phyloP scores from a whole-genome alignment of 2,797 vertebrate species.

The Delichon dasypus region DNA sequence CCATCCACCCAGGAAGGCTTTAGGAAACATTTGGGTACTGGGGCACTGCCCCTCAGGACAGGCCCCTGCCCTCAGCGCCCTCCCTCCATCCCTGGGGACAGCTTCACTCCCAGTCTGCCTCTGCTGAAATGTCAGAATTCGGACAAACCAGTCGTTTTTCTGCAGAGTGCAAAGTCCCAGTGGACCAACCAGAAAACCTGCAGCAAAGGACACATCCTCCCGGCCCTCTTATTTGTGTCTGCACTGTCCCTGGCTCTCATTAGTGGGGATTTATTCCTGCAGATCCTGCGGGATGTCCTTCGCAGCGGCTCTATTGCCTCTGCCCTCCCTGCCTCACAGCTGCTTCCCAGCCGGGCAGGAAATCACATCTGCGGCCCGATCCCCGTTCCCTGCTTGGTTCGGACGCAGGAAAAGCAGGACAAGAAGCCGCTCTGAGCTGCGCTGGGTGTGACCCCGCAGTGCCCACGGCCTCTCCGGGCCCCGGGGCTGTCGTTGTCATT shows the following conservation, averaged over 20 bases:
- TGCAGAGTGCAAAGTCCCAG: neutral
- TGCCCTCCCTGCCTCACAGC: neutral
- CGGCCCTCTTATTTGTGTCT: neutral
- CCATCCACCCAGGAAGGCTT: too few relatives aligned
- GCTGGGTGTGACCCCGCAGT: rapidly evolving
- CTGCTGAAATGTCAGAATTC: neutral
- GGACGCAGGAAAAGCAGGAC: neutral
- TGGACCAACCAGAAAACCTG: neutral
- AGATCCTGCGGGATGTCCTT: neutral
- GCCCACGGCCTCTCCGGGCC: rapidly evolving
- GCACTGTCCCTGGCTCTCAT: neutral
- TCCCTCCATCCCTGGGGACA: neutral
- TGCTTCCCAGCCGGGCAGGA: neutral
- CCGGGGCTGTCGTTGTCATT: rapidly evolving
- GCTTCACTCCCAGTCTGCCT: rapidly evolving
- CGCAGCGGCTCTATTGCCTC: neutral
- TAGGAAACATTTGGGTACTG: neutral
- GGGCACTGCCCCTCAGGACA: neutral
- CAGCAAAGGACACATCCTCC: neutral
- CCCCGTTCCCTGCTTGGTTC: neutral
- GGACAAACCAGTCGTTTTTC: neutral
- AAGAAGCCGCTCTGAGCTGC: rapidly evolving
- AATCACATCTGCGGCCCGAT: neutral
- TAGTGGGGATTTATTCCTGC: neutral
- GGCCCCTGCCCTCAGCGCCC: rapidly evolving